Base-by-base conservation (phyloP, 1,140 invertebrate genomes). In the Camponotus vicinus region DNA sequence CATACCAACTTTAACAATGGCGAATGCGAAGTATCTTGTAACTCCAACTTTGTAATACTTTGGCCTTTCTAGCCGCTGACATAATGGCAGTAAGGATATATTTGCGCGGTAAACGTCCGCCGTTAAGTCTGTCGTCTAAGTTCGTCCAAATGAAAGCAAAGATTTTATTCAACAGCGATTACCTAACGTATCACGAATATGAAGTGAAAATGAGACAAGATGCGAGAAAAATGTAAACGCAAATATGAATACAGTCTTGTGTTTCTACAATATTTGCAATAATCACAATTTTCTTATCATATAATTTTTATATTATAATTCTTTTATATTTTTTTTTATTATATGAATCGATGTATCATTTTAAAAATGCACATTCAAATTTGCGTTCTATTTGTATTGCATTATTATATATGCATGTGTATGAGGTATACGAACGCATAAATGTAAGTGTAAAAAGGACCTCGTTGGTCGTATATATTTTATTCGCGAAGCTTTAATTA, bases 91-190 rank as follows among this genome's bases (percentile, higher is more conserved):
- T 64, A 49, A 63, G 32, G 71, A 55, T 83, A 89, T 90, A 5
- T 42, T 87, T 86, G 49, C 78, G 67, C 61, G 82, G 80, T 73
- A 87, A 90, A 87, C 88, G 79, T 77, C 71, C 85, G 73, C 85
- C 77, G 66, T 91, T 82, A 90, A 85, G 79, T 77, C 71, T 78
- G 73, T 87, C 77, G 61, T 91, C 27, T 82, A 90, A 85, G 79
- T 87, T 86, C 61, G 77, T 83, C 55, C 80, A 64, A 42, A 2
- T 21, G 75, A 69, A 75, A 75, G 59, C 79, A 80, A 69, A 80
- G 67, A 57, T 71, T 90, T 90, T 91, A 91, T 91, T 86, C 82
- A 82, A 88, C 49, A 69, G 63, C 67, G 85, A 90, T 86, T 66
- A 86, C 45, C 45, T 52, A 77, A 37, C 61, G 37, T 42, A 69